These are phyloP conservation scores for Panagrolaimus sp. DNA, from an alignment of 1,140 invertebrate genomes.

Conservation along the genomic window DNA sequence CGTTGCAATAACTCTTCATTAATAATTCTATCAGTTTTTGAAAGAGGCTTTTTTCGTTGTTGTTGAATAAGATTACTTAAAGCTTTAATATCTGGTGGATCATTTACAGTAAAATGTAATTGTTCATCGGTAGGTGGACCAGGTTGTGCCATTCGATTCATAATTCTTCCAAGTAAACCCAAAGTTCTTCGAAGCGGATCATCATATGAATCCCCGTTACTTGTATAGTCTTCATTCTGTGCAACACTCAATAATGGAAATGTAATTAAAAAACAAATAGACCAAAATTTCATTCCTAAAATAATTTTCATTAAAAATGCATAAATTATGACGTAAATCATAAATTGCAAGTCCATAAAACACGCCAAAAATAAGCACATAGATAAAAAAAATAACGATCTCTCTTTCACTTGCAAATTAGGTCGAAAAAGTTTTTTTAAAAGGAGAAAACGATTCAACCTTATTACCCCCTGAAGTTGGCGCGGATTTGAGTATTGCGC, in stretches of 20 bases:
- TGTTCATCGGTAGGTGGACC: background rate
- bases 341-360: background rate
- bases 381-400: background rate
- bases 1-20: conserved; percentile 1
- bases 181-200: conserved; percentile 5
- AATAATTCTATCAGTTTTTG: background rate
- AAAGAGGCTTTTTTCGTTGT: background rate
- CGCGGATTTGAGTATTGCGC: background rate
- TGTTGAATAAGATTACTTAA: conserved; percentile 2
- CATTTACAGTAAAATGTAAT: background rate
- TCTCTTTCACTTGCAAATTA: background rate
- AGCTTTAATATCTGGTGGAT: background rate
- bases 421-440: background rate
- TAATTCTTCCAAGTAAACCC: background rate
- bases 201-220: background rate
- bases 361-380: background rate
- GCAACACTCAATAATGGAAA: background rate
- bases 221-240: background rate
- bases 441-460: conserved; percentile 5
- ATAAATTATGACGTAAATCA: background rate
- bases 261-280: background rate
- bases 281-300: background rate
- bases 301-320: conserved; percentile 3
- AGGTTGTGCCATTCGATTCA: background rate
- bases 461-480: background rate